Base-by-base conservation (phyloP, 2,888 invertebrate species). In the Globia sparganii region DNA sequence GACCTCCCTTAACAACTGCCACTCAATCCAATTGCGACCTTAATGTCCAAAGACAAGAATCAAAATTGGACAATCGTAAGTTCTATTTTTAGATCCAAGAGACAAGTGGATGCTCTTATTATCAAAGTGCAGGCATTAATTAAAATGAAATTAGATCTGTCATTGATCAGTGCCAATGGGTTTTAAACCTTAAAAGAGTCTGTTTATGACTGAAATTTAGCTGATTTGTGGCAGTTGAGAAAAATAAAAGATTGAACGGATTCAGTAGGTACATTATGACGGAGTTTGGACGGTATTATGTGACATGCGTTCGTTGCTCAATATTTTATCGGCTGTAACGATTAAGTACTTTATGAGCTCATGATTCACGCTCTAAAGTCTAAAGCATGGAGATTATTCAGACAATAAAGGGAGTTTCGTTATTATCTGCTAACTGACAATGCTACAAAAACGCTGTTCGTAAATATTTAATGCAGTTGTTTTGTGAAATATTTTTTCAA, bases 111-210 rank as follows among this genome's bases (percentile, higher is more conserved):
- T 86, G 87, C 79, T 88, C 83, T 88, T 87, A 79, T 65, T 88
- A 89, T 87, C 84, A 86, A 90, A 91, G 90, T 89, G 91, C 88
- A 90, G 72, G 88, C 89, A 88, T 88, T 88, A 90, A 91, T 91
- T 91, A 91, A 90, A 90, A 88, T 88, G 84, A 91, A 91, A 91
- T 91, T 88, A 88, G 89, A 91, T 61, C 78, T 75, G 67, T 49
- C 72, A 25, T 53, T 46, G 56, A 59, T 49, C 6, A 4, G 9
- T 34, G 31, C 8, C 25, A 77, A 65, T 43, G 2, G 1, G 86
- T 72, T 80, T 71, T 82, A 31, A 77, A 84, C 67, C 71, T 84
- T 88, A 84, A 21, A 0, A 0, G 0, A 13, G 15, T 25, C 1
- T 9, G 0, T 1, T 72, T 71, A 81, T 53, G 67, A 8, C 31